phyloP scores from a whole-genome alignment of 2,113 vertebrate genomes.

The Chionis minor region DNA sequence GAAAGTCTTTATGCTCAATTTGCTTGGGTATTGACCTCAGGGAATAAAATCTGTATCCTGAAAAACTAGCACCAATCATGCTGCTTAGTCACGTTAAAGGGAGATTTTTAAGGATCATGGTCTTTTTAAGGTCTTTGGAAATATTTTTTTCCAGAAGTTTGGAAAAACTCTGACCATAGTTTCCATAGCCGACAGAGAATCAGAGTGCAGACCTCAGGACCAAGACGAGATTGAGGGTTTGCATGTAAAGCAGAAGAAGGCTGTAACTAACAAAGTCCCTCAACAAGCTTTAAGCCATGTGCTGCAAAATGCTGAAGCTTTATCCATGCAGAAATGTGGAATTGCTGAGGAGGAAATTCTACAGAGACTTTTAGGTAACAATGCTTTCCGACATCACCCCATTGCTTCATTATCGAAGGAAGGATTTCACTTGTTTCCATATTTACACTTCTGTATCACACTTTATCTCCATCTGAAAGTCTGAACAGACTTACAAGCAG shows the following conservation, averaged over 20 bases:
- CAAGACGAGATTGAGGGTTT: neutral
- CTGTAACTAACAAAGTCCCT: neutral
- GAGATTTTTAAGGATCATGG: neutral
- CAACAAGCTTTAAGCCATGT: neutral
- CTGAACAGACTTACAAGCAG: conserved; percentile 33
- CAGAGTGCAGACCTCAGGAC: neutral
- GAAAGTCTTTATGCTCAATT: neutral
- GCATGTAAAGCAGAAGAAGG: neutral
- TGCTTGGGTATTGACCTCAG: neutral
- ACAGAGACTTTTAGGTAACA: neutral
- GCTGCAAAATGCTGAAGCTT: neutral
- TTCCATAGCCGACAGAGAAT: neutral
- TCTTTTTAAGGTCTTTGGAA: neutral
- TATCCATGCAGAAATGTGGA: neutral
- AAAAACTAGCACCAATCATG: neutral
- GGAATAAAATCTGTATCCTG: neutral
- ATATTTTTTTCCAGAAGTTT: neutral
- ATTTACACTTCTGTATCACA: neutral
- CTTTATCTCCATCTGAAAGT: neutral
- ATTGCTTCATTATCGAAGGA: neutral
- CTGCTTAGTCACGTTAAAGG: neutral
- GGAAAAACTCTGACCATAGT: neutral
- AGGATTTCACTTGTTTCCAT: neutral
- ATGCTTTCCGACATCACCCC: neutral
- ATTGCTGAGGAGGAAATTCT: neutral